phyloP scores from a whole-genome alignment of 2,888 invertebrate genomes.

The Megastigmus dorsalis region DNA sequence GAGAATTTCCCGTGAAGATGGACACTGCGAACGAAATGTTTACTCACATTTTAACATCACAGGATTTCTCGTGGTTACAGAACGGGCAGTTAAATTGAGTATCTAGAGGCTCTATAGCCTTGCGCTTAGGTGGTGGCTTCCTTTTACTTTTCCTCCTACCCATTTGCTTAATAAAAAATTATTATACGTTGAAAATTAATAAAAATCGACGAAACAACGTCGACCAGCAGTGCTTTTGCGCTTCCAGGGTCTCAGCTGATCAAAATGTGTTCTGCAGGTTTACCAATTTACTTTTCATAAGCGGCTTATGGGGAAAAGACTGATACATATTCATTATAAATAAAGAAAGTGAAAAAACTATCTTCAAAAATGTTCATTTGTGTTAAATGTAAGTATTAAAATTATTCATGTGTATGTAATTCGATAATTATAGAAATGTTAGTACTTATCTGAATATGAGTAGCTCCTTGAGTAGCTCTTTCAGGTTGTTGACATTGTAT shows the following conservation, averaged over 20 bases:
- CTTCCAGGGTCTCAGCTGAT: neutral
- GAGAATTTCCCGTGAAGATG: slow-evolving; percentile 34
- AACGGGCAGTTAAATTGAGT: slow-evolving; percentile 99
- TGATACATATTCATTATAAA: neutral
- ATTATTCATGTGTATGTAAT: neutral
- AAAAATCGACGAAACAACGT: neutral
- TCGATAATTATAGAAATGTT: neutral
- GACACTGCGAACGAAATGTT: slow-evolving; percentile 35
- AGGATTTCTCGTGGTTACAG: slow-evolving; percentile 99
- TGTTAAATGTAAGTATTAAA: too few relatives aligned
- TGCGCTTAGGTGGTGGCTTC: slow-evolving; percentile 96
- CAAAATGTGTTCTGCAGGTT: neutral
- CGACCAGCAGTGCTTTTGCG: neutral
- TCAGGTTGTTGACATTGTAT: neutral
- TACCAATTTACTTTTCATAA: neutral
- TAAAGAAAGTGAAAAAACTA: too few relatives aligned
- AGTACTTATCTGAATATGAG: neutral
- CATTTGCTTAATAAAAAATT: slow-evolving; percentile 78
- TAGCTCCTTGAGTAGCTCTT: too few relatives aligned
- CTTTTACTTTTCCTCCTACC: slow-evolving; percentile 97
- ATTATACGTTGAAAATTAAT: neutral
- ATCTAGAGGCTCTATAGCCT: slow-evolving; percentile 94
- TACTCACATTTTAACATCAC: slow-evolving; percentile 98
- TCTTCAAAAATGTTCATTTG: too few relatives aligned
- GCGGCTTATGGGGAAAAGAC: neutral